Conservation (phyloP, 2,113 vertebrate genomes). For the Calyptomena viridis region DNA sequence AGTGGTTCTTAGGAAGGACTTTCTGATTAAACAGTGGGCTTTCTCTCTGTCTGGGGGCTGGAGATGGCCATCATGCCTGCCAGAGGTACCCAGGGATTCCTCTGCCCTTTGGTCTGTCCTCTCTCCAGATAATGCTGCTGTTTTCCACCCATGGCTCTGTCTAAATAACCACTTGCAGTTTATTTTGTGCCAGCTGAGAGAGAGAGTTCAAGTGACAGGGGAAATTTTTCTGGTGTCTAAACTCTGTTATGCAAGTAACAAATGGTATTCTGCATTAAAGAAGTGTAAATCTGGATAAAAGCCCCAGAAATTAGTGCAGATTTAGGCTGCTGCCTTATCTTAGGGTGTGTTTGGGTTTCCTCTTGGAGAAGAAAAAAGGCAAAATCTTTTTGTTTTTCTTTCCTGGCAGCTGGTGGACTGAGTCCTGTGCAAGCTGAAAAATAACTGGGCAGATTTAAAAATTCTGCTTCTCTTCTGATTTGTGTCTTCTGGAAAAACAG, state of each 20-base stretch:
- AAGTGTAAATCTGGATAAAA: conserved; percentile 53
- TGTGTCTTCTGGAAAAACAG: not conserved
- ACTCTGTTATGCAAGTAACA: conserved; percentile 46
- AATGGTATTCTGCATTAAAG: not conserved
- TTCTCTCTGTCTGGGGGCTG: not conserved
- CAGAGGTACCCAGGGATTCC: not conserved
- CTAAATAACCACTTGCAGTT: not conserved
- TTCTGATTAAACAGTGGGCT: not conserved
- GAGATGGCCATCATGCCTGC: not conserved
- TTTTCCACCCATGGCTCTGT: not conserved
- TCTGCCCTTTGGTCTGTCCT: not conserved
- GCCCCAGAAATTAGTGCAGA: not conserved
- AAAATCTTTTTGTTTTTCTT: not conserved
- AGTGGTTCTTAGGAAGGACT: not conserved
- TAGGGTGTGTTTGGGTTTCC: conserved; percentile 15
- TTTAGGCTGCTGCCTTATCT: conserved; percentile 23
- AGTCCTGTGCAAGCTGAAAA: not conserved
- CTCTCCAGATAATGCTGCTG: not conserved
- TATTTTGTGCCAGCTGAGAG: not conserved
- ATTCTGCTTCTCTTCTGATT: not conserved
- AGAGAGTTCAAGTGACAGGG: not conserved
- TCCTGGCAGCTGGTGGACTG: not conserved
- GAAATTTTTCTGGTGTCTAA: not conserved
- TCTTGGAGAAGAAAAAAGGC: not conserved
- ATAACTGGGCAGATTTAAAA: not conserved